phyloP scores from a whole-genome alignment of 2,797 vertebrate species.

The Melanotaenia maccullochi region DNA sequence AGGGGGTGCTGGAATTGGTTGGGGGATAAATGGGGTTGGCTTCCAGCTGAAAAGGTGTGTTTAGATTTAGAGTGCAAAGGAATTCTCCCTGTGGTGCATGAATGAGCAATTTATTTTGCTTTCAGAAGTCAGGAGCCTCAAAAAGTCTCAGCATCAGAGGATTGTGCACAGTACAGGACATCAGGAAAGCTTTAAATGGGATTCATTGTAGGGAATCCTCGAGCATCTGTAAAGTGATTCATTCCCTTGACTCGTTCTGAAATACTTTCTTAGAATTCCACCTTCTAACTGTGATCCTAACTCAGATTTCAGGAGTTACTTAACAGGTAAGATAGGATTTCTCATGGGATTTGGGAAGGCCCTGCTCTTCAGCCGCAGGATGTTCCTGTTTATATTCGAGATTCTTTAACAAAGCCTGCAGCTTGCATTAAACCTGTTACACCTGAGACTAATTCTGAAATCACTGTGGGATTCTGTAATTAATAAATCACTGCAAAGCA shows the following conservation, averaged over 20 bases:
- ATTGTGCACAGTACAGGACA: not conserved
- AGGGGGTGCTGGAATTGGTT: not conserved
- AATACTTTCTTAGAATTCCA: not conserved
- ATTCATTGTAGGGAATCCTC: not conserved
- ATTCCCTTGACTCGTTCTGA: not conserved
- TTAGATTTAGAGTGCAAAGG: constrained; percentile 48
- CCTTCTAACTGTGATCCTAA: not conserved
- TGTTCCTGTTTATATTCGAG: constrained; percentile 15
- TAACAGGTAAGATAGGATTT: constrained; percentile 24
- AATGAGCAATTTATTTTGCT: constrained; percentile 62
- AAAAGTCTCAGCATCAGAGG: constrained; percentile 26
- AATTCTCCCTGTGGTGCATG: constrained; percentile 54
- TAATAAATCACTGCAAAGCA: not conserved
- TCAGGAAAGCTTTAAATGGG: constrained; percentile 9
- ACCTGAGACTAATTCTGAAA: not conserved
- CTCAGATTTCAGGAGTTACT: constrained; percentile 17
- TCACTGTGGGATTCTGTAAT: not conserved
- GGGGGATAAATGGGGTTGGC: constrained; percentile 8
- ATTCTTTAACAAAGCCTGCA: constrained; percentile 19
- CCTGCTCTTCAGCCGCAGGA: constrained; percentile 18
- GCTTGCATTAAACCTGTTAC: not conserved
- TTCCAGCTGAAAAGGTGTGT: constrained; percentile 60
- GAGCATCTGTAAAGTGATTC: not conserved
- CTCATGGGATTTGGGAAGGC: constrained; percentile 16
- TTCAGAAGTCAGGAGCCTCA: constrained; percentile 43